Evolutionary conservation across 2,113 vertebrate genomes (phyloP), one percentile per base, ranked within the genome.

Genomic region (Onychorhynchus coronatus): DNA sequence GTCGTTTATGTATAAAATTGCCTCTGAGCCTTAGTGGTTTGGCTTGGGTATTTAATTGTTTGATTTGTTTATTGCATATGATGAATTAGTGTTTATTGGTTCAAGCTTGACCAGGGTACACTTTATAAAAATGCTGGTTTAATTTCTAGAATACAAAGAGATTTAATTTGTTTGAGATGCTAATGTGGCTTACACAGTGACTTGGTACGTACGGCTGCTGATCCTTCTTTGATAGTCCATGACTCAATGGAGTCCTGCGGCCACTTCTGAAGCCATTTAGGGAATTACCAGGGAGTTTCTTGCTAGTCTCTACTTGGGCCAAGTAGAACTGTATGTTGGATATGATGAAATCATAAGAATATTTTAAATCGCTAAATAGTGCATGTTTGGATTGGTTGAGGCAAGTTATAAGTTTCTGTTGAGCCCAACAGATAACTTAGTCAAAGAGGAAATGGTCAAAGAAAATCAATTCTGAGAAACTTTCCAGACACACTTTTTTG

Each of bases 51-150:
- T 89, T 96, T 94, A 93, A 90, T 86, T 61, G 61, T 94, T 94
- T 88, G 72, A 91, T 94, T 91, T 93, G 66, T 90, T 87, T 95
- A 93, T 88, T 92, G 63, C 66, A 31, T 79, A 82, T 93, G 88
- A 96, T 84, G 73, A 96, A 85, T 80, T 89, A 78, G 41, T 84
- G 52, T 88, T 93, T 96, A 91, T 81, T 86, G 21, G 25, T 77
- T 94, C 91, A 92, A 96, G 91, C 31, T 88, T 47, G 56, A 33
- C 39, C 68, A 66, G 56, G 41, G 79, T 71, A 73, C 27, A 31
- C 56, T 58, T 92, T 62, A 71, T 42, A 56, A 81, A 94, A 93
- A 47, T 10, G 1, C 6, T 74, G 19, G 5, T 74, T 91, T 85
- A 52, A 79, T 85, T 90, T 59, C 27, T 85, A 77, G 73, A 89